Conservation (phyloP, 2,888 invertebrate genomes). For the Empis livida region DNA sequence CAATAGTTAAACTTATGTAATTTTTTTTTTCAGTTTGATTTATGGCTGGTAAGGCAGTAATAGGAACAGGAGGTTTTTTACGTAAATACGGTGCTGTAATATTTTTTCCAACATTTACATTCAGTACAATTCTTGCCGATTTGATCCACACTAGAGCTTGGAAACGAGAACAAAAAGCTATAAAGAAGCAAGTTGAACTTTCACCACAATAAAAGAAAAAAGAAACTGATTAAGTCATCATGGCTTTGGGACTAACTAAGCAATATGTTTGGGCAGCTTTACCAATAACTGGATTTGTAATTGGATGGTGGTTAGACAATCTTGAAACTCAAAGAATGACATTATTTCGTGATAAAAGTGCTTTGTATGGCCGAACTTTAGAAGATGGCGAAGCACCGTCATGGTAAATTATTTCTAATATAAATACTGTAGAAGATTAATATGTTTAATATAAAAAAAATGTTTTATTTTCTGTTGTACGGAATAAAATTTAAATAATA, state of each 20-base stretch:
- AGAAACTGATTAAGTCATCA: conserved; percentile 27
- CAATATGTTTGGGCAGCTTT: conserved; percentile 40
- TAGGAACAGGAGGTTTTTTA: background rate
- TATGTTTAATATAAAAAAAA: background rate
- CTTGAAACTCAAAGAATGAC: conserved; percentile 60
- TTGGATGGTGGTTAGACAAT: conserved; percentile 53
- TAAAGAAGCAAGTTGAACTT: conserved; percentile 14
- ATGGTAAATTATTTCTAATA: conserved; percentile 39
- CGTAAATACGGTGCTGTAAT: conserved; percentile 53
- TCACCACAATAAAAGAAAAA: conserved; percentile 11
- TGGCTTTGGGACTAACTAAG: conserved; percentile 43
- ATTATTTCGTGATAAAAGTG: conserved; percentile 65
- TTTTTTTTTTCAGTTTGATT: background rate
- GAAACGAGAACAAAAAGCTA: conserved; percentile 41
- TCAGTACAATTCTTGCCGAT: conserved; percentile 53
- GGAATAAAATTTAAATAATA: background rate
- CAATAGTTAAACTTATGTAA: background rate
- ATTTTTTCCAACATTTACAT: conserved; percentile 49
- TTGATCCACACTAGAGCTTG: conserved; percentile 59
- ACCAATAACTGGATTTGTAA: conserved; percentile 43
- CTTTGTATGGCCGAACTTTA: conserved; percentile 53
- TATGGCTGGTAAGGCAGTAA: background rate
- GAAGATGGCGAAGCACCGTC: conserved; percentile 56
- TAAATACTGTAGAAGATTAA: background rate
- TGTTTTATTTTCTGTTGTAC: conserved; percentile 3